These are phyloP conservation scores for Mesocentrotus franciscanus DNA, from an alignment of 53 echinoderm and acorn worm genomes.

Conservation along the genomic window DNA sequence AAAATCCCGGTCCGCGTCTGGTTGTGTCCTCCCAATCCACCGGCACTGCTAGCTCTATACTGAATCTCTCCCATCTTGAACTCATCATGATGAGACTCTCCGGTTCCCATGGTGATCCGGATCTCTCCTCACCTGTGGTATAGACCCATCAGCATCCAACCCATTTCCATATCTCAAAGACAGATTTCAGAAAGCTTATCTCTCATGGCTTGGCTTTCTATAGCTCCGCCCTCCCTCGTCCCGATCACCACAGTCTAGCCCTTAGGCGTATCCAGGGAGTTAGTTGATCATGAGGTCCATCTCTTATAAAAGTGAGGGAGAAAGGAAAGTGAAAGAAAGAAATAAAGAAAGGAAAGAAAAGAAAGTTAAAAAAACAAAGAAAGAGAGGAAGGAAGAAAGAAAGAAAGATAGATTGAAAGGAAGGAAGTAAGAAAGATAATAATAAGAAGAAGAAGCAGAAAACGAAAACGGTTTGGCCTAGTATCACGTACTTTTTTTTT, in stretches of 20 bases:
- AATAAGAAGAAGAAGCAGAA: background rate
- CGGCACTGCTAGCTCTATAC: too few relatives aligned
- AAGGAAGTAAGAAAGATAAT: background rate
- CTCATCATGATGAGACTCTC: background rate
- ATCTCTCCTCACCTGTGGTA: slow-evolving; percentile 3
- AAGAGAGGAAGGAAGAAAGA: background rate
- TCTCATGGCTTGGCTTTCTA: slow-evolving; percentile 8
- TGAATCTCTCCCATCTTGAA: slow-evolving; percentile 6
- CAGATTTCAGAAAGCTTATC: background rate
- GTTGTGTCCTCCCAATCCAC: too few relatives aligned
- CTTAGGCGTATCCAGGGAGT: background rate
- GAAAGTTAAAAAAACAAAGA: too few relatives aligned
- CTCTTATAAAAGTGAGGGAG: background rate
- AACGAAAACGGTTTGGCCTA: too few relatives aligned
- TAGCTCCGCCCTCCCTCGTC: background rate
- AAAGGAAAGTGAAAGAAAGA: background rate
- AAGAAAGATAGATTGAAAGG: background rate
- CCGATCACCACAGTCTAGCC: background rate
- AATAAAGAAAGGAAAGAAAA: background rate
- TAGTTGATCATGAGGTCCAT: background rate
- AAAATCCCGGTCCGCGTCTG: too few relatives aligned
- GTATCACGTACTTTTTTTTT: too few relatives aligned
- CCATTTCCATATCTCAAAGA: background rate
- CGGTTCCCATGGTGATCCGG: background rate
- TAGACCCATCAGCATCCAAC: background rate